Evolutionary conservation across 2,797 vertebrate genomes (phyloP).

Genomic region (Taeniopygia guttata): DNA sequence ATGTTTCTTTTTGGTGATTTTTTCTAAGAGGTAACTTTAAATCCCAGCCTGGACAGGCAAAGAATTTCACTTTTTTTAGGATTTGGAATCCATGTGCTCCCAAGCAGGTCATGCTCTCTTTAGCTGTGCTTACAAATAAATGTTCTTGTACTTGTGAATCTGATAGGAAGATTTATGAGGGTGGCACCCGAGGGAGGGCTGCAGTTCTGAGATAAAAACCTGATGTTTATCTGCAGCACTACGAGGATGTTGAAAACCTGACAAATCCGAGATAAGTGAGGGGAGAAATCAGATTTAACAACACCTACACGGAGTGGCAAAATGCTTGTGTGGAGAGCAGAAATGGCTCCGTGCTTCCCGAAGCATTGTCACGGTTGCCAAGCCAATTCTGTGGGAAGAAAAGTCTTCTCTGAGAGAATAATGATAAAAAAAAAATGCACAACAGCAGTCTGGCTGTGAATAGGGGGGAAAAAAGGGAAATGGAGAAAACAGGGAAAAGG

Average conservation of each 20-base stretch:
- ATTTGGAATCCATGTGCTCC: background rate
- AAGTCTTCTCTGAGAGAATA: background rate
- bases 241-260: constrained; percentile 32
- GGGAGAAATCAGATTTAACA: constrained; percentile 7
- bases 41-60: background rate
- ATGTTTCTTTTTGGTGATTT: background rate
- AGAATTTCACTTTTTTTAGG: background rate
- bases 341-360: background rate
- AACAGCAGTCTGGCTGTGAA: background rate
- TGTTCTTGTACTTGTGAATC: background rate
- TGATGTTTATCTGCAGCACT: constrained; percentile 17
- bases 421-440: background rate
- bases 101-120: background rate
- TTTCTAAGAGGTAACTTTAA: background rate
- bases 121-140: background rate
- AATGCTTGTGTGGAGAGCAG: background rate
- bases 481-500: rapidly evolving
- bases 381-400: background rate
- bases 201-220: background rate
- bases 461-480: background rate
- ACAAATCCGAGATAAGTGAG: constrained; percentile 13
- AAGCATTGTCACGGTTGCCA: constrained; percentile 31
- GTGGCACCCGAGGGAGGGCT: constrained; percentile 6
- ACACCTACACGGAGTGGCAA: constrained; percentile 29
- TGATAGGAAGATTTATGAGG: background rate